A percentile compares a stretch with the other conserved stretches of the same genome.
Evolutionary conservation across 2,888 invertebrate species (phyloP).

Genomic region (Pristionchus entomophagus): DNA sequence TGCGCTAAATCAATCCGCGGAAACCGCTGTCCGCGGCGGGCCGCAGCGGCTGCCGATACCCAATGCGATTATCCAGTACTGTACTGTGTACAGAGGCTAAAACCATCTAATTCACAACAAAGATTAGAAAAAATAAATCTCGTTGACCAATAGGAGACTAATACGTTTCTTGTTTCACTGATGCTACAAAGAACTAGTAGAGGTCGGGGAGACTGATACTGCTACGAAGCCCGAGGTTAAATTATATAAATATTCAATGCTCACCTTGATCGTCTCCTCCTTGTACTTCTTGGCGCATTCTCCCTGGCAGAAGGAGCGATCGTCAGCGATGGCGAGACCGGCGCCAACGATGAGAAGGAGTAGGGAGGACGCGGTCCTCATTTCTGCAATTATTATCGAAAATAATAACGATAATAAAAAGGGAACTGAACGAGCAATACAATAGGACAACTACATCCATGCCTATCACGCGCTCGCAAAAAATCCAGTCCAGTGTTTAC

Average conservation of each 20-base stretch:
- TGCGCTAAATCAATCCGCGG: too few relatives aligned
- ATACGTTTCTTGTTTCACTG: too few relatives aligned
- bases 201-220: too few relatives aligned
- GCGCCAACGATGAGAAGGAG: neutral
- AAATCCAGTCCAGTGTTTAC: slow-evolving; percentile 11
- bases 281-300: slow-evolving; percentile 41
- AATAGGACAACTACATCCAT: neutral
- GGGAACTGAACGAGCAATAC: neutral
- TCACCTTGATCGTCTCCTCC: slow-evolving; percentile 10
- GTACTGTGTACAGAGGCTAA: too few relatives aligned
- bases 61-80: too few relatives aligned
- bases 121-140: too few relatives aligned
- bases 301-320: slow-evolving; percentile 40
- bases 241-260: neutral
- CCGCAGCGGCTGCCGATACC: too few relatives aligned
- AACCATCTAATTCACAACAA: too few relatives aligned
- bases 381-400: neutral
- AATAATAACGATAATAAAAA: neutral
- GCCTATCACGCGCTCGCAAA: neutral
- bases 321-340: neutral
- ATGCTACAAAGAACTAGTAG: too few relatives aligned
- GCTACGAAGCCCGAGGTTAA: neutral
- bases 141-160: too few relatives aligned
- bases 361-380: neutral
- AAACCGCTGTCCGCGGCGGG: too few relatives aligned